Base-by-base conservation (phyloP, 2,113 vertebrate species). In the Egretta garzetta region DNA sequence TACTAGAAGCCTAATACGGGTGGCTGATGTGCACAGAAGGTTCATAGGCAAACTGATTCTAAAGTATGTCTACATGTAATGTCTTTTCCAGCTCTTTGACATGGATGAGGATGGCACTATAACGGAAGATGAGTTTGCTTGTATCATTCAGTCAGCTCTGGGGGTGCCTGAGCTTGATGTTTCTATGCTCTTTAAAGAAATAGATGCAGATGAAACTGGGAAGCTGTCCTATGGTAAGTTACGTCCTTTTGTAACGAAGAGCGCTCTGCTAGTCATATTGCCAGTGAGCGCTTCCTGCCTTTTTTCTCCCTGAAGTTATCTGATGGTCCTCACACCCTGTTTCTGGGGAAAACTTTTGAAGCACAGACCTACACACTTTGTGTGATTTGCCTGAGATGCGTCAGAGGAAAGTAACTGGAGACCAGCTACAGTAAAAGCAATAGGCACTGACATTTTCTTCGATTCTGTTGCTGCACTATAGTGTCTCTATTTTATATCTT, bases 171-270 rank as follows among this genome's bases (percentile, higher is more conserved):
- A 99, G 47, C 98, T 99, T 9, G 98, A 99, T 70, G 98, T 99
- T 96, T 97, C 98, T 68, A 80, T 98, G 41, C 99, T 99, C 72
- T 99, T 99, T 94, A 98, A 98, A 93, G 99, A 99, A 93, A 99
- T 99, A 58, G 99, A 99, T 81, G 97, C 98, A 6, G 99, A 99
- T 82, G 84, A 97, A 82, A 99, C 99, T 0, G 98, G 98, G 59
- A 98, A 98, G 80, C 97, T 99, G 73, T 99, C 99, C 33, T 99
- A 99, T n/a, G 98, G 99, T 99, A 93, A 99, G 99, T 90, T 49
- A 71, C 0, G 0, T 63, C 62, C 32, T 82, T 87, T 30, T 60
- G 11, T 58, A 76, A 81, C 1, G 3, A 33, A 80, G 53, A 79
- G 28, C 50, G 30, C 58, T 91, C 43, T 47, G 37, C 21, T 2